Evolutionary conservation across 2,797 vertebrate species (phyloP).

Genomic region (Myripristis jacobus): DNA sequence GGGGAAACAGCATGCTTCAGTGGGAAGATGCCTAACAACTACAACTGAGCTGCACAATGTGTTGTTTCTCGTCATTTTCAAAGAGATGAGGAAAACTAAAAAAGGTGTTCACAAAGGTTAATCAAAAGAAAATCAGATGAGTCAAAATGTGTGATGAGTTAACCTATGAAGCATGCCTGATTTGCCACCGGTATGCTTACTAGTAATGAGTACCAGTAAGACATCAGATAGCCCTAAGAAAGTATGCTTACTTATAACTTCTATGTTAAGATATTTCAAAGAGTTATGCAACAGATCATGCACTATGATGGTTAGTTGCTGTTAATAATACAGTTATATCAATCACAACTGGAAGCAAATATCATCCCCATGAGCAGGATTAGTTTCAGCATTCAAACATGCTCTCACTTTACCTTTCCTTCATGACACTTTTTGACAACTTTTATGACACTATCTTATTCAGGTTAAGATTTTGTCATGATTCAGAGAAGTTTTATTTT

Average conservation of each 20-base stretch:
- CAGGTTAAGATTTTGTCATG: conserved; percentile 27
- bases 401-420: conserved; percentile 20
- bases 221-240: conserved; percentile 18
- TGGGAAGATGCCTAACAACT: conserved; percentile 2
- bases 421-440: conserved; percentile 46
- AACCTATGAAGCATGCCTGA: conserved; percentile 11
- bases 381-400: conserved; percentile 36
- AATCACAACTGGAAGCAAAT: conserved; percentile 60
- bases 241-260: conserved; percentile 4
- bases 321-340: conserved; percentile 43
- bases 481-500: not conserved
- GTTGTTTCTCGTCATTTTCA: conserved; percentile 9
- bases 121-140: conserved; percentile 1
- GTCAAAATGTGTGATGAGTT: conserved; percentile 18
- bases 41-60: not conserved
- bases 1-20: conserved; percentile 13
- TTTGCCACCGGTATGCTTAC: conserved; percentile 25
- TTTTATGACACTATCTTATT: not conserved
- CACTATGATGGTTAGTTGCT: conserved; percentile 39
- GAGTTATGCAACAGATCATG: conserved; percentile 39
- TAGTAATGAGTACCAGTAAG: conserved; percentile 20
- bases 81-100: not conserved
- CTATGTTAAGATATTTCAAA: not conserved
- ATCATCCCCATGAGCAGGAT: conserved; percentile 57
- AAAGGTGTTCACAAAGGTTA: conserved; percentile 10